Conservation (phyloP, 1,140 invertebrate species). For the Planococcus citri region DNA sequence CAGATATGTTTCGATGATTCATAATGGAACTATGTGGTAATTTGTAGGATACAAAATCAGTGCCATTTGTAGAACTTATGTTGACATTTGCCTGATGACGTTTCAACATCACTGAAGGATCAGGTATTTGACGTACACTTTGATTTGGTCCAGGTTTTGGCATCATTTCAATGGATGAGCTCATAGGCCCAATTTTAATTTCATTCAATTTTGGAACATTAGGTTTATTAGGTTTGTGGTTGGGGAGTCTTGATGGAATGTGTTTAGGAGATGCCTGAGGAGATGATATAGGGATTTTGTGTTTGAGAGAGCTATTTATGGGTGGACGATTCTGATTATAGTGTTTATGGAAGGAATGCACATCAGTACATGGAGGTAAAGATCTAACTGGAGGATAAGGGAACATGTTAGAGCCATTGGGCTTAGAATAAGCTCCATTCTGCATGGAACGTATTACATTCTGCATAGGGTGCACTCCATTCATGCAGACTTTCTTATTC, state of each 20-base stretch:
- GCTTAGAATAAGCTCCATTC: not conserved
- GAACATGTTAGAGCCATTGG: not conserved
- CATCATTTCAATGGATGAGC: not conserved
- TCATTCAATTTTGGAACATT: constrained; percentile 19
- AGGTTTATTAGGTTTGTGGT: not conserved
- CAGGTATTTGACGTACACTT: constrained; percentile 34
- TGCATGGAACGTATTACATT: not conserved
- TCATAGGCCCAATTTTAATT: constrained; percentile 10
- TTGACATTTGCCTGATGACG: constrained; percentile 24
- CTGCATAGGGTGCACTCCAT: not conserved
- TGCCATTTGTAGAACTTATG: not conserved
- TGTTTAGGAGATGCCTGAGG: not conserved
- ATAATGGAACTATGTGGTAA: not conserved
- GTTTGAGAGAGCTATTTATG: not conserved
- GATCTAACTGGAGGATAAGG: not conserved
- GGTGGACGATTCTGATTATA: not conserved
- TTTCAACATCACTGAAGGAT: constrained; percentile 32
- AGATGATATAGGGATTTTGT: not conserved
- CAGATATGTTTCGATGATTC: not conserved
- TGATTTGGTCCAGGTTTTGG: constrained; percentile 33
- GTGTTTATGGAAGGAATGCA: not conserved
- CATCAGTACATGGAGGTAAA: not conserved
- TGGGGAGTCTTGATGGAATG: not conserved
- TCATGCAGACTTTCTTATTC: constrained; percentile 8
- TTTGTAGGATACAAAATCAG: not conserved